Evolutionary conservation across 2,113 vertebrate genomes (phyloP).

Genomic region (Anser cygnoides): DNA sequence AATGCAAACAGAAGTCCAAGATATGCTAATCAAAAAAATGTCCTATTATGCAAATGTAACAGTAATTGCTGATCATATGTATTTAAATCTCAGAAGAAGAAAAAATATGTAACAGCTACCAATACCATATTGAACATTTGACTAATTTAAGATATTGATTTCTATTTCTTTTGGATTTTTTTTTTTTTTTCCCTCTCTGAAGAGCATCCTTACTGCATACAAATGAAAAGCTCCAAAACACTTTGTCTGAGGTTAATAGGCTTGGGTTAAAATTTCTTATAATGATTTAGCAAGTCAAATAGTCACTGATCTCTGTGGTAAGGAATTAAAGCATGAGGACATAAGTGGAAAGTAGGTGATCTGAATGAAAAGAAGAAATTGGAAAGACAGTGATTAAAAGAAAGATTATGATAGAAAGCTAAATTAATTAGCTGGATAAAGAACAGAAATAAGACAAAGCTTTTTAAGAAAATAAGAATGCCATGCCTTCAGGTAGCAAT

Average conservation of each 20-base stretch:
- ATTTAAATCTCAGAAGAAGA: constrained; percentile 53
- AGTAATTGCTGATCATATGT: constrained; percentile 69
- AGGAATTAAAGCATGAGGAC: constrained; percentile 16
- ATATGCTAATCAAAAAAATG: constrained; percentile 63
- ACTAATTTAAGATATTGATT: constrained; percentile 54
- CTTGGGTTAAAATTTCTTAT: neutral
- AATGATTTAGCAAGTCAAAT: constrained; percentile 34
- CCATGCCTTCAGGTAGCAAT: neutral
- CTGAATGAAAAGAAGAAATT: neutral
- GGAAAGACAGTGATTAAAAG: neutral
- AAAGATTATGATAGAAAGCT: neutral
- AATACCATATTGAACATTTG: constrained; percentile 40
- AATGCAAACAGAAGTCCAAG: constrained; percentile 56
- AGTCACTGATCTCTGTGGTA: neutral
- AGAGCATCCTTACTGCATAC: neutral
- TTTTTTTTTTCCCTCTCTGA: neutral
- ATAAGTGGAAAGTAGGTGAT: neutral
- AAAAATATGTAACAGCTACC: constrained; percentile 42
- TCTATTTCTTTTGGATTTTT: constrained; percentile 15
- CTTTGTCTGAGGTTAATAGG: constrained; percentile 28
- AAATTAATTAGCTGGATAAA: constrained; percentile 4
- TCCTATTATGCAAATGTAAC: constrained; percentile 54
- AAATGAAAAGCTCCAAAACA: constrained; percentile 8
- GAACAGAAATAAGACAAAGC: neutral
- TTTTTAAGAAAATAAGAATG: neutral